phyloP scores from a whole-genome alignment of 92 coral and sea anemone genomes.

The Actinostola sp. region DNA sequence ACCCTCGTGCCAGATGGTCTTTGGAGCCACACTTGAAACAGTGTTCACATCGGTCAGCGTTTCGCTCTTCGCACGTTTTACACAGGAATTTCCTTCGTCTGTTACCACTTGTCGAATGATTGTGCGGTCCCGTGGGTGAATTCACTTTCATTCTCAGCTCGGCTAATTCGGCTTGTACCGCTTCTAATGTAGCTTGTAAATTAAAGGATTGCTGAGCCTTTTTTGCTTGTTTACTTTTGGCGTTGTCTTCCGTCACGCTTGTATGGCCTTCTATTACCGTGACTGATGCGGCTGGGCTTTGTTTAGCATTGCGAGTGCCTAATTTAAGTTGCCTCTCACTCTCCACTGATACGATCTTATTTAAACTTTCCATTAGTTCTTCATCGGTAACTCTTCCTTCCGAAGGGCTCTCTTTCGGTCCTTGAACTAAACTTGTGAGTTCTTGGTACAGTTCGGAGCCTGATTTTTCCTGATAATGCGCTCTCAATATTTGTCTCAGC shows the following conservation, averaged over 20 bases:
- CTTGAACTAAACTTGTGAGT: constrained; percentile 45
- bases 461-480: constrained; percentile 34
- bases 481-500: constrained; percentile 28
- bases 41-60: constrained; percentile 35
- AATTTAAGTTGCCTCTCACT: constrained; percentile 30
- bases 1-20: constrained; percentile 39
- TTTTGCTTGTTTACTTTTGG: constrained; percentile 25
- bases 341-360: constrained; percentile 46
- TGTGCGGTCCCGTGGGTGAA: background rate
- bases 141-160: constrained; percentile 39
- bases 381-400: constrained; percentile 40
- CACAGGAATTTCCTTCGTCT: background rate
- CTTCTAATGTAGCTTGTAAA: constrained; percentile 28
- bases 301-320: constrained; percentile 9
- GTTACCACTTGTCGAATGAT: background rate
- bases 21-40: constrained; percentile 48
- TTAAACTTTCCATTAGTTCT: constrained; percentile 43
- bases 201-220: constrained; percentile 31
- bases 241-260: background rate
- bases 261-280: background rate
- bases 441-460: constrained; percentile 51
- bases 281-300: background rate
- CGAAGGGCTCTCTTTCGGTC: constrained; percentile 32
- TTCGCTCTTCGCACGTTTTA: constrained; percentile 35
- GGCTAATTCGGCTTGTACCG: constrained; percentile 37